Conservation (phyloP, 2,113 vertebrate species). For the Regulus satrapa region DNA sequence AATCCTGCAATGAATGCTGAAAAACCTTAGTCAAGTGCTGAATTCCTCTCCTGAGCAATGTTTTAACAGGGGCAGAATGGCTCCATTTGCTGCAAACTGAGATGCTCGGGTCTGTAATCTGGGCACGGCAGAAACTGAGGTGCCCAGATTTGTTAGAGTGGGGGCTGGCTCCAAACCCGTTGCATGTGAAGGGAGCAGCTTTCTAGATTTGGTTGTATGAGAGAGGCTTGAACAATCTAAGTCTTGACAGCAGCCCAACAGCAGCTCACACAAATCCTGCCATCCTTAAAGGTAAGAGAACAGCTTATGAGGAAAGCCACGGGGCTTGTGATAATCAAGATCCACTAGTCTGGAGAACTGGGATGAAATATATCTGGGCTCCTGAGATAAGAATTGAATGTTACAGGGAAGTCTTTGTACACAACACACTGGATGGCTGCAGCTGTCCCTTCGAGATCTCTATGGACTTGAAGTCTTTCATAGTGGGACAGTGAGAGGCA, state of each 20-base stretch:
- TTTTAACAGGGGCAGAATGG: neutral
- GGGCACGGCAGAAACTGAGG: neutral
- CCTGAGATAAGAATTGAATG: neutral
- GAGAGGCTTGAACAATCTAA: neutral
- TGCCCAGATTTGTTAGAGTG: neutral
- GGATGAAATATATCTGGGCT: conserved; percentile 12
- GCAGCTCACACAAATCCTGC: neutral
- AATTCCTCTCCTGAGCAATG: neutral
- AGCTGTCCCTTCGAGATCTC: neutral
- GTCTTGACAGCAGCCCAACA: neutral
- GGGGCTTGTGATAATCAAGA: neutral
- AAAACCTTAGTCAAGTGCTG: neutral
- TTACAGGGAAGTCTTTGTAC: neutral
- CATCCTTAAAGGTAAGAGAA: neutral
- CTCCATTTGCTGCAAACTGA: neutral
- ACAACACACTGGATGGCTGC: neutral
- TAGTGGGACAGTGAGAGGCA: neutral
- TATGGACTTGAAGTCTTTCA: neutral
- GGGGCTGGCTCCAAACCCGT: neutral
- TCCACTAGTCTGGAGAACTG: neutral
- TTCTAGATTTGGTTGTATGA: neutral
- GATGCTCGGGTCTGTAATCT: neutral
- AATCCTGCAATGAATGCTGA: conserved; percentile 8
- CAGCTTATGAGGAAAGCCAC: conserved; percentile 1
- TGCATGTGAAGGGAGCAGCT: neutral